phyloP scores from a whole-genome alignment of 2,797 vertebrate genomes.

The Pangasius djambal region DNA sequence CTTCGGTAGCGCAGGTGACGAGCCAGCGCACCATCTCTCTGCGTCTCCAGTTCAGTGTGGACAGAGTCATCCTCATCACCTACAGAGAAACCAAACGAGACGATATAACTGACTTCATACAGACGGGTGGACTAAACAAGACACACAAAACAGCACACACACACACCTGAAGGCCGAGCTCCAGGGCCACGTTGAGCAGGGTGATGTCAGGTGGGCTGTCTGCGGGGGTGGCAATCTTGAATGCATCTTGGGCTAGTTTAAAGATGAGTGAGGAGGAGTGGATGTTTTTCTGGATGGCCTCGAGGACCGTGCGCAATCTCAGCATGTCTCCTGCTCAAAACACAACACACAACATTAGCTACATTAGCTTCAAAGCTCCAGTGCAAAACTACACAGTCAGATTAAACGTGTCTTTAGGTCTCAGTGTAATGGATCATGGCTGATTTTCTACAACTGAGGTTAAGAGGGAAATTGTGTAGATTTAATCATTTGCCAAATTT shows the following conservation, averaged over 20 bases:
- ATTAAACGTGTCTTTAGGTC: neutral
- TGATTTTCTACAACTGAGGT: neutral
- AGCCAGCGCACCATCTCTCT: slow-evolving; percentile 99
- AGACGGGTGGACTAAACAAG: neutral
- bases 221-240: slow-evolving; percentile 94
- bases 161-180: slow-evolving; percentile 90
- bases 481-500: neutral
- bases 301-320: slow-evolving; percentile 91
- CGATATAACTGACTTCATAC: neutral
- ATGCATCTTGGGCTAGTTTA: slow-evolving; percentile 97
- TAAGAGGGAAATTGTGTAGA: neutral
- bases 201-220: slow-evolving; percentile 93
- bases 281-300: slow-evolving; percentile 97
- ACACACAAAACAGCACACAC: neutral
- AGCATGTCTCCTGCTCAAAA: slow-evolving; percentile 87
- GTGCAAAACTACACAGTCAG: neutral
- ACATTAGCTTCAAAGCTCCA: neutral
- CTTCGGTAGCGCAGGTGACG: slow-evolving; percentile 98
- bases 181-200: slow-evolving; percentile 92
- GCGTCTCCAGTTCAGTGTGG: slow-evolving; percentile 96
- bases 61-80: slow-evolving; percentile 99
- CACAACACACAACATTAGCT: neutral
- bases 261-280: slow-evolving; percentile 98
- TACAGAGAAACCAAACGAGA: slow-evolving; percentile 61
- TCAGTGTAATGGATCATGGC: neutral